Conservation (phyloP, 2,113 vertebrate genomes). For the Thalassarche chlororhynchos region DNA sequence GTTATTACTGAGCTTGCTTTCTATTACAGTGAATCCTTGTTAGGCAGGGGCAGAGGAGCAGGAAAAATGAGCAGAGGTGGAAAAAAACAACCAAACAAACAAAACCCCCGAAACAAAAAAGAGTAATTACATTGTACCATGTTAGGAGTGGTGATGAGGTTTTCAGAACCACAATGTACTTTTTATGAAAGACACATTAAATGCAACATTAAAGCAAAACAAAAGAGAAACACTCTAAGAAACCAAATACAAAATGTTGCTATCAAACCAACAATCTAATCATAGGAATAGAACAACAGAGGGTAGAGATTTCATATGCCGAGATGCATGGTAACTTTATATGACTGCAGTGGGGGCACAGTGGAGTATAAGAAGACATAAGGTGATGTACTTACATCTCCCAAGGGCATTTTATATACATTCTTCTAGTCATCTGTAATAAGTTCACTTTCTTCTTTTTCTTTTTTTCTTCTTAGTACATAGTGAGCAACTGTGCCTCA, state of each 20-base stretch:
- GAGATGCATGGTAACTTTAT: not conserved
- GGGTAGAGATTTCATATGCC: not conserved
- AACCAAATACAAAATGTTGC: not conserved
- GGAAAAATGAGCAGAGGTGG: not conserved
- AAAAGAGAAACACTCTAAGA: not conserved
- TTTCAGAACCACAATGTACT: not conserved
- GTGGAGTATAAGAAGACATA: not conserved
- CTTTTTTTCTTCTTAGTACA: not conserved
- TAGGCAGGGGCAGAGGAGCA: not conserved
- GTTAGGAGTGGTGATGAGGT: not conserved
- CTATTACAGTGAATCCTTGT: slow-evolving; percentile 19
- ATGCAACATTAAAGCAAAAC: not conserved
- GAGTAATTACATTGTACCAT: not conserved
- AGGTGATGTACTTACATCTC: not conserved
- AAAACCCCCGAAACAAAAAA: not conserved
- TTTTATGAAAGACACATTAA: not conserved
- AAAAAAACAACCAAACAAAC: not conserved
- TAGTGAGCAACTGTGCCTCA: not conserved
- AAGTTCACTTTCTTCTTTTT: not conserved
- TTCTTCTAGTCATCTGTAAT: not conserved
- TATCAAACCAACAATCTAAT: not conserved
- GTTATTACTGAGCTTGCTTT: not conserved
- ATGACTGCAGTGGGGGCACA: not conserved
- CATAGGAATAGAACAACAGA: not conserved
- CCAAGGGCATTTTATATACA: not conserved